Evolutionary conservation across 2,113 vertebrate genomes (phyloP), one percentile per base, ranked within the genome.

Genomic region (Fukomys damarensis): DNA sequence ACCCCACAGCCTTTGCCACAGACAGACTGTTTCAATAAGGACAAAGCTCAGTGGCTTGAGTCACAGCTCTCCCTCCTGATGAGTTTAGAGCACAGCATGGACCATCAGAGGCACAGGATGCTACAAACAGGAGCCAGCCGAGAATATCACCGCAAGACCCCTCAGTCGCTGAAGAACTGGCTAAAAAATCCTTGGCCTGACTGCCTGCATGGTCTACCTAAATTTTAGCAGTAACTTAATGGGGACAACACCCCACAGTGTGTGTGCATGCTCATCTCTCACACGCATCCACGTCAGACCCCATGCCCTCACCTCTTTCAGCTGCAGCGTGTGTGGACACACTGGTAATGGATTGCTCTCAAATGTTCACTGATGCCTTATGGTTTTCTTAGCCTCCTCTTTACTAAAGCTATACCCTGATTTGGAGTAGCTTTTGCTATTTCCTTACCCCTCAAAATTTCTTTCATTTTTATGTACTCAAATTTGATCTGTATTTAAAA

Each of bases 81-180:
- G 43, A 77, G 6, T 56, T 94, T 81, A 76, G 82, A 83, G 96
- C 86, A 58, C 84, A 86, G 76, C 68, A 77, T 90, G 94, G 81
- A 93, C 54, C 56, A 14, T 38, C 10, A 38, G 49, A 95, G 41
- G 43, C n/a, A 68, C 84, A 87, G 68, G 26, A 76, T 86, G 66
- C 74, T 89, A 24, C 49, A 63, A 93, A 72, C 8, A 76, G 28
- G 59, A 93, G 68, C 91, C 32, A 38, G 68, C 83, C 74, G 84
- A 95, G 68, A 65, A 97, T 92, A 97, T 38, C 35, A 74, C 49
- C 30, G 59, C 30, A 59, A 13, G 26, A 72, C 43, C 12, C 79
- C 84, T 86, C 26, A 9, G 70, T 46, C 93, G 54, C 76, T 56
- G 41, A 74, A 96, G 95, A 89, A 94, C 5, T 70, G n/a, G n/a